These are phyloP conservation scores for Macrosiphum euphorbiae DNA, from an alignment of 2,888 invertebrate genomes.

Conservation along the genomic window DNA sequence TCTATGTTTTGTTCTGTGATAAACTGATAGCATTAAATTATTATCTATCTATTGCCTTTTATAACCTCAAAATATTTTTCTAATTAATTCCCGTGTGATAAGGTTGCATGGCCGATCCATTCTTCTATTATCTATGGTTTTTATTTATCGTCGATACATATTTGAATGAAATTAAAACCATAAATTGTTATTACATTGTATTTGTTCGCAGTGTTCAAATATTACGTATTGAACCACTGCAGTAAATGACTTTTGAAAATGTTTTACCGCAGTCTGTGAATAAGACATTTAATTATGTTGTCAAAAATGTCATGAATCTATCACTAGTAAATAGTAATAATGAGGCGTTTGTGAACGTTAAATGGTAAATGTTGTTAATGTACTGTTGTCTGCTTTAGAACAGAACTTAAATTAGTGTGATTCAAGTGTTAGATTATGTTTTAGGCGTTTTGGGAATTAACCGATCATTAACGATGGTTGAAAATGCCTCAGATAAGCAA, in stretches of 20 bases:
- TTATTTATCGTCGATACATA: background rate
- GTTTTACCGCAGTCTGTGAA: background rate
- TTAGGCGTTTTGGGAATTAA: background rate
- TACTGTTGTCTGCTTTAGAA: background rate
- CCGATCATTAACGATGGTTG: background rate
- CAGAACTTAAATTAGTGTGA: constrained; percentile 3
- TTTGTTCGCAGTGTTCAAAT: background rate
- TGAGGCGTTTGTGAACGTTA: background rate
- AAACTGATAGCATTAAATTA: too few relatives aligned
- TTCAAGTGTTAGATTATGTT: background rate
- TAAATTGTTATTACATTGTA: background rate
- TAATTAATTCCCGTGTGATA: too few relatives aligned
- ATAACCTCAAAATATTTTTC: too few relatives aligned
- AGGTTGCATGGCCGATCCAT: too few relatives aligned
- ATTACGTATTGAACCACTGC: background rate
- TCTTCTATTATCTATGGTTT: too few relatives aligned
- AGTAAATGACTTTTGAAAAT: background rate
- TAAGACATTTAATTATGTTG: background rate
- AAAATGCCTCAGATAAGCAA: background rate
- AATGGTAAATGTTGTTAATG: background rate
- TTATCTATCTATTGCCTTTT: too few relatives aligned
- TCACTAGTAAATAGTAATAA: background rate
- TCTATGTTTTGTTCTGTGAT: too few relatives aligned
- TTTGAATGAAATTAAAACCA: background rate
- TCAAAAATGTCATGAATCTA: background rate